Percentiles rank a stretch among this genome's conserved stretches.
Evolutionary conservation across 1,140 invertebrate species (phyloP).

Genomic region (Brachionus rubens): DNA sequence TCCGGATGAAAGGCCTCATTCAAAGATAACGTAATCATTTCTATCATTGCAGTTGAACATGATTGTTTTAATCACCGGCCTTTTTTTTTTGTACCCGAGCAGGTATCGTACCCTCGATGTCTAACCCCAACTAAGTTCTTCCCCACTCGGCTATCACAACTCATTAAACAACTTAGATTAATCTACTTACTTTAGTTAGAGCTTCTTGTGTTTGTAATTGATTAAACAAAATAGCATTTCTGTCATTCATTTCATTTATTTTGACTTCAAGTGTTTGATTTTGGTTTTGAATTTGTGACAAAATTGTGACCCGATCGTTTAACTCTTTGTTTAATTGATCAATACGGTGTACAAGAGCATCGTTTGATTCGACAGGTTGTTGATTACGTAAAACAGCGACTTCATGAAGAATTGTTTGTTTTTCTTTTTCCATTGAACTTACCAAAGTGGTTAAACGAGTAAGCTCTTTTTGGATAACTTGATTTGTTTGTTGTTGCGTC

Average conservation of each 20-base stretch:
- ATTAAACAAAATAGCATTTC: neutral
- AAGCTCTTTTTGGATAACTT: slow-evolving; percentile 28
- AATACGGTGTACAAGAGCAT: neutral
- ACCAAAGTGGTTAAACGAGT: neutral
- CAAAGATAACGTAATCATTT: slow-evolving; percentile 1
- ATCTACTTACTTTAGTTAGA: slow-evolving; percentile 11
- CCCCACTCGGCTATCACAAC: slow-evolving; percentile 2
- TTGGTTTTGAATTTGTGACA: neutral
- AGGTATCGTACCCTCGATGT: slow-evolving; percentile 9
- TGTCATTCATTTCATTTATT: neutral
- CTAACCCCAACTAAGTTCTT: neutral
- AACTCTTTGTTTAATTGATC: slow-evolving; percentile 13
- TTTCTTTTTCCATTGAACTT: slow-evolving; percentile 8
- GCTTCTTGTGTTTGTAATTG: slow-evolving; percentile 23
- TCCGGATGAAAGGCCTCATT: slow-evolving; percentile 28
- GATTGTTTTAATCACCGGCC: slow-evolving; percentile 27
- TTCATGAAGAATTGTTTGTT: neutral
- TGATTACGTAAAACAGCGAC: neutral
- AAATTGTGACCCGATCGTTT: neutral
- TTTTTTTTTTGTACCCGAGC: neutral
- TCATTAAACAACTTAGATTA: neutral
- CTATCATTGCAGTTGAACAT: slow-evolving; percentile 41
- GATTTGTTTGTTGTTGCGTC: slow-evolving; percentile 18
- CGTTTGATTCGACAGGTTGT: neutral
- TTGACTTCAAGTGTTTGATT: neutral